Percentiles rank a stretch among this genome's conserved stretches.
phyloP scores from a whole-genome alignment of 2,797 vertebrate genomes.

The Acipenser ruthenus region DNA sequence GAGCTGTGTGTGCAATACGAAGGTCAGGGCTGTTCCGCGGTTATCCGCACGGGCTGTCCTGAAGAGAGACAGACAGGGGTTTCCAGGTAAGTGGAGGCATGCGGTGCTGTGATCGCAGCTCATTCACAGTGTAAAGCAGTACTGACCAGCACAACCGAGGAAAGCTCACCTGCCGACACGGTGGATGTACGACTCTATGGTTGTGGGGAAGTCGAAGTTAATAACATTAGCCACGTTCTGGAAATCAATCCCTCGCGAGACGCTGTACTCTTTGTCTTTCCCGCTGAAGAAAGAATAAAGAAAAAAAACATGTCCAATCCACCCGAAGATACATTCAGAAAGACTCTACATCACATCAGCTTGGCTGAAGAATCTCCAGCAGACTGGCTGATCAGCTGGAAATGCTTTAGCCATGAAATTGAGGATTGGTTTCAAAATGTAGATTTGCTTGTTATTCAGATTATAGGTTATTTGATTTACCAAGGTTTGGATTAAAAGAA shows the following conservation, averaged over 20 bases:
- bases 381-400: no score
- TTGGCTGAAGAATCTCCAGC: no score
- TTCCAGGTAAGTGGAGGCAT: not conserved
- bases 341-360: no score
- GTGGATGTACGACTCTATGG: slow-evolving; percentile 78
- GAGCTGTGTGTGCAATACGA: slow-evolving; percentile 65
- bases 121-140: not conserved
- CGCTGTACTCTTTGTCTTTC: slow-evolving; percentile 68
- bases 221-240: slow-evolving; percentile 78
- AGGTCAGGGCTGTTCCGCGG: slow-evolving; percentile 73
- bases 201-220: slow-evolving; percentile 82
- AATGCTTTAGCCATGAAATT: not conserved
- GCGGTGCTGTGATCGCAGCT: not conserved
- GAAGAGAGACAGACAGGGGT: not conserved
- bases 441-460: no score
- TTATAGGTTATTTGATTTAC: no score
- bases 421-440: no score
- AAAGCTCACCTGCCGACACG: slow-evolving; percentile 74
- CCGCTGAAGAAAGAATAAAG: slow-evolving; percentile 43
- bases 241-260: slow-evolving; percentile 87
- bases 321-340: no score
- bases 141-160: not conserved
- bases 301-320: not conserved
- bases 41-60: slow-evolving; percentile 85
- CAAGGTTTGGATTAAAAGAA: no score